A percentile compares a stretch with the other conserved stretches of the same genome.
phyloP scores from a whole-genome alignment of 2,888 invertebrate genomes.

The Alsophila aescularia region DNA sequence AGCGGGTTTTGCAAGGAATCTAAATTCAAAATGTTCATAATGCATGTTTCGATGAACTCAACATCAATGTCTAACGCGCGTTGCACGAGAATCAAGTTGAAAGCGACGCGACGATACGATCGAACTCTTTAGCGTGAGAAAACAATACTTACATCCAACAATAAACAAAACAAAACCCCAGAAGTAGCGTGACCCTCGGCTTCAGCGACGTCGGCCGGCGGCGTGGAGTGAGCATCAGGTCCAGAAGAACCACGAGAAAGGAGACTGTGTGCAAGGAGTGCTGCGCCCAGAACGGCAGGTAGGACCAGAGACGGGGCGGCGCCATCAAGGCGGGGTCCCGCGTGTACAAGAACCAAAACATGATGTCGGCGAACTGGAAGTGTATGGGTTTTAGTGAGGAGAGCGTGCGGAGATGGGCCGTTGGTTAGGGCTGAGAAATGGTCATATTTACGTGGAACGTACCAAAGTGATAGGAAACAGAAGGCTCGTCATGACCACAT shows the following conservation, averaged over 20 bases:
- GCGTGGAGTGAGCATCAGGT: slow-evolving; percentile 53
- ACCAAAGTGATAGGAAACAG: slow-evolving; percentile 53
- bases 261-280: slow-evolving; percentile 59
- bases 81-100: too few species aligned
- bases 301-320: slow-evolving; percentile 45
- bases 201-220: slow-evolving; percentile 44
- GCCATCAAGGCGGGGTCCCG: slow-evolving; percentile 43
- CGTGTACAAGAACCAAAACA: slow-evolving; percentile 54
- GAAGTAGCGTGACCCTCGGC: slow-evolving; percentile 37
- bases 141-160: slow-evolving; percentile 52
- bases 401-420: too few species aligned
- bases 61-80: too few species aligned
- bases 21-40: too few species aligned
- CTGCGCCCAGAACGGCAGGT: slow-evolving; percentile 55
- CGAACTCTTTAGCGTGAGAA: too few species aligned
- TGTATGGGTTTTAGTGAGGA: too few species aligned
- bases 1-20: too few species aligned
- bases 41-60: too few species aligned
- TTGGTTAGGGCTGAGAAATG: not conserved
- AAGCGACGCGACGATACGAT: too few species aligned
- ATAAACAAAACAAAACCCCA: slow-evolving; percentile 43
- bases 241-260: slow-evolving; percentile 43
- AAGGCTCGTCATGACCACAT: slow-evolving; percentile 53
- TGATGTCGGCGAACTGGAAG: slow-evolving; percentile 50
- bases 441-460: slow-evolving; percentile 16